Base-by-base conservation (phyloP, 23 tunicate genomes). In the Halocynthia roretzi region DNA sequence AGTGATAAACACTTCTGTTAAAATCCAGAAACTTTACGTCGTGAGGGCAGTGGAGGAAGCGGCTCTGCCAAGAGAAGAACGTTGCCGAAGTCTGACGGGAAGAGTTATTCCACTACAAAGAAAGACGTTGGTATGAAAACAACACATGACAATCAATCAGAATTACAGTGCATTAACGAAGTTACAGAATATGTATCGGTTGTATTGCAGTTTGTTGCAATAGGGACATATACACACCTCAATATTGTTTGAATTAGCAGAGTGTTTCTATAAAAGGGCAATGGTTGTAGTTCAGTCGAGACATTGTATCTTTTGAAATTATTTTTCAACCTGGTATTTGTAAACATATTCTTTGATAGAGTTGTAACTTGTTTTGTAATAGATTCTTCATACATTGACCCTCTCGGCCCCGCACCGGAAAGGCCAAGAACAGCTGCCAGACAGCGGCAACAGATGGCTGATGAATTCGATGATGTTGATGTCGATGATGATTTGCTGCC, bases 401-500 rank as follows among this genome's bases (percentile, higher is more conserved):
- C 99, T 7, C 86, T 96, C 9, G 96, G 96, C 0, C 91, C 99
- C 0, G 87, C 93, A 6, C 77, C 72, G 11, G 99, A 96, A 55
- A 85, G 99, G 8, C 99, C 99, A 9, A 96, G 90, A 85, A 96
- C 99, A 8, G 95, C 96, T 7, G 93, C 93, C 20, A 82, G 99
- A 31, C 68, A 68, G 7, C 73, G 93, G 54, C 51, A 54, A 10
- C 72, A 80, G 6, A 51, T 14, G 7, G 70, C 74, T 50, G 99
- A 95, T 62, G 99, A 89, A 50, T 96, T 96, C 78, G 96, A 87
- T 61, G 99, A 96, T 61, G 53, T 96, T 10, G 92, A 85, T 71
- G 86, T 90, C 44, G 96, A 96, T 57, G 96, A 89, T 17, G 81
- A 85, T 44, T 62, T 96, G 63, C 76, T 96, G 5, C 99, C 99